Percentiles rank a stretch among this genome's conserved stretches.
Evolutionary conservation across 2,888 invertebrate species (phyloP).

Genomic region (Lasioglossum calceatum): DNA sequence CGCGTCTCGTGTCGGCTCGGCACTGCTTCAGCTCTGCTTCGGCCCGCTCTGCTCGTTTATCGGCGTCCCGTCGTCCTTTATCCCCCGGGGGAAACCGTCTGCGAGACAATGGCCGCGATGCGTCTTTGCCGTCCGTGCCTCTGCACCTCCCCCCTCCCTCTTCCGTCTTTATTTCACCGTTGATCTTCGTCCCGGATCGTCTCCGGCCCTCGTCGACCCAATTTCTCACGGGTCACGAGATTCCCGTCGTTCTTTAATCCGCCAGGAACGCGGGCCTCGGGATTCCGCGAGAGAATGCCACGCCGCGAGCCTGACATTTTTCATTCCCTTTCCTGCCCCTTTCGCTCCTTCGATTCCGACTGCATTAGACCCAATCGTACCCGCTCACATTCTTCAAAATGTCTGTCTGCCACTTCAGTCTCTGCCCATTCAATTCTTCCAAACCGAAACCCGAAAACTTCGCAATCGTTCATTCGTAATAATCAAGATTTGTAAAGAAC

Average conservation of each 20-base stretch:
- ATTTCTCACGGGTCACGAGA: slow-evolving; percentile 28
- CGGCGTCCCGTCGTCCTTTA: slow-evolving; percentile 24
- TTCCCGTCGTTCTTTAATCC: slow-evolving; percentile 12
- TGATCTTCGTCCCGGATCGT: slow-evolving; percentile 2
- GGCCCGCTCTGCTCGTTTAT: slow-evolving; percentile 10
- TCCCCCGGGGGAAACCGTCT: slow-evolving; percentile 22
- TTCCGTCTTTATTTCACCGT: slow-evolving; percentile 7
- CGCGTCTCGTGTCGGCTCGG: slow-evolving; percentile 17
- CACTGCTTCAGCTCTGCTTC: not conserved
- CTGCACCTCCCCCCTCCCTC: too few species aligned
- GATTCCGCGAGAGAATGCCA: not conserved
- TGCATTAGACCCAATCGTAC: not conserved
- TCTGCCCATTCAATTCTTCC: not conserved
- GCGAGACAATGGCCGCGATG: slow-evolving; percentile 47
- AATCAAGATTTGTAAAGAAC: not conserved
- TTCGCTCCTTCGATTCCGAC: not conserved
- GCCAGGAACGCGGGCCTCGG: not conserved
- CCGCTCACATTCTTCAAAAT: not conserved
- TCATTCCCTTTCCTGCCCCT: not conserved
- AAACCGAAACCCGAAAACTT: not conserved
- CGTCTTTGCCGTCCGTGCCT: slow-evolving; percentile 23
- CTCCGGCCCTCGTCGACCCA: not conserved
- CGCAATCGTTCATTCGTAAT: not conserved
- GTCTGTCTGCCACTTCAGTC: not conserved
- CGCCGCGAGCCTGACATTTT: not conserved